Base-by-base conservation (phyloP, 2,797 vertebrate genomes). In the Urosaurus nigricauda region DNA sequence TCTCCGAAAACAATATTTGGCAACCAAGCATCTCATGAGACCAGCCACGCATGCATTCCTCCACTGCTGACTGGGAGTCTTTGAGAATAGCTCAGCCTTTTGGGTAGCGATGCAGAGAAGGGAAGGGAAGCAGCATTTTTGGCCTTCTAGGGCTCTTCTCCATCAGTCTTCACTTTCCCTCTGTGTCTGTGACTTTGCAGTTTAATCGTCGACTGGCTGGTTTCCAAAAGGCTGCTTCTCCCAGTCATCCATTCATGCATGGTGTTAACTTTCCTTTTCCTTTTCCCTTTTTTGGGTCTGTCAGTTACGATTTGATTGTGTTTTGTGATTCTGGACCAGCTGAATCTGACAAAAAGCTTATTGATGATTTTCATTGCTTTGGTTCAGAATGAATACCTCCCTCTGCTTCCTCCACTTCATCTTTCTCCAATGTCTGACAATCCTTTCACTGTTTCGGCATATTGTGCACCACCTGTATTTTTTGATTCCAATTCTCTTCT, bases 161-260 rank as follows among this genome's bases (percentile, higher is more conserved):
- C 6, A 26, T 2, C 47, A 5, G 19, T 32, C 56, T 26, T 81
- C 47, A 13, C 17, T 16, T 77, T 56, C 51, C 47, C 73, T 24
- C 78, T 73, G 32, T 17, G 24, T 43, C 51, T 70, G 58, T 82
- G 83, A 87, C 85, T 73, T 26, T 35, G 88, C 88, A 89, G 43
- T 89, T 79, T 60, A 43, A 35, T 32, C 53, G 71, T 13, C 11
- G 7, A 13, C 40, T 77, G 87, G 79, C 79, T 47, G 79, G 6
- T 83, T 88, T 77, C 87, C 79, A 83, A 37, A 26, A 17, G 24
- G 40, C 5, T 65, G 43, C 51, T 47, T 68, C 1, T 16, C 63
- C 29, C 53, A 5, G 0, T 11, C n/a, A 32, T 71, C 32, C 60
- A 24, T 35, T 29, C 21, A 2, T 21, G 47, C 29, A 14, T 5